A percentile compares a stretch with the other conserved stretches of the same genome.
Conservation (phyloP, 2,888 invertebrate genomes). For the Dasysyrphus albostriatus region DNA sequence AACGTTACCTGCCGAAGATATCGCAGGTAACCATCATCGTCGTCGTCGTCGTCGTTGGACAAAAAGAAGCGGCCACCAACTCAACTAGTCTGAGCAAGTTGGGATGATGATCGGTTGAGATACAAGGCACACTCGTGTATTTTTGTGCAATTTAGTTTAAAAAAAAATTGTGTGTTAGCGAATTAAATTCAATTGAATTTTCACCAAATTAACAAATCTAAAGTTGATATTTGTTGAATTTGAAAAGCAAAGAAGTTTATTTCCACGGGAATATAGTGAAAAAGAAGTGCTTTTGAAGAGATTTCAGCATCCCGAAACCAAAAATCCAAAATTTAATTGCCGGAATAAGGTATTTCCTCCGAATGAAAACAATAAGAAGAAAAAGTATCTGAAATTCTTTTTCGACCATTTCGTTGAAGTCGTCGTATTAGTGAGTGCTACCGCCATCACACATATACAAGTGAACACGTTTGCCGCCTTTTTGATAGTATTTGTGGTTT, state of each 20-base stretch:
- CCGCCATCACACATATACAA: conserved; percentile 29
- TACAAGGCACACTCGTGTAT: conserved; percentile 51
- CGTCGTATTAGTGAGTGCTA: conserved; percentile 24
- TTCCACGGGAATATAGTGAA: not conserved
- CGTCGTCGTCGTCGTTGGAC: conserved; percentile 19
- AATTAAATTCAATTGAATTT: conserved; percentile 3
- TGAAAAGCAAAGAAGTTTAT: not conserved
- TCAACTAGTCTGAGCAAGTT: conserved; percentile 71
- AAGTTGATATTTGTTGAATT: not conserved
- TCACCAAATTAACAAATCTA: not conserved
- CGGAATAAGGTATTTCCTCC: conserved; percentile 56
- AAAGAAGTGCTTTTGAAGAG: conserved; percentile 6
- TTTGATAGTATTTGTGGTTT: conserved; percentile 65
- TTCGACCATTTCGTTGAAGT: conserved; percentile 63
- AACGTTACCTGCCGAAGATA: conserved; percentile 38
- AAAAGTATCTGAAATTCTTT: conserved; percentile 67
- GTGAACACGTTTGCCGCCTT: conserved; percentile 26
- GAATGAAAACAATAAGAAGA: conserved; percentile 46
- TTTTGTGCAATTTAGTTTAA: conserved; percentile 39
- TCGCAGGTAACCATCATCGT: conserved; percentile 60
- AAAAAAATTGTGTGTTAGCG: conserved; percentile 16
- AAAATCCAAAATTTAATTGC: conserved; percentile 56
- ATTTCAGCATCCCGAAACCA: conserved; percentile 3
- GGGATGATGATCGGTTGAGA: conserved; percentile 69
- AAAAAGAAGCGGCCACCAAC: conserved; percentile 66